Conservation (phyloP, 2,888 invertebrate genomes). For the Bugula neritina region DNA sequence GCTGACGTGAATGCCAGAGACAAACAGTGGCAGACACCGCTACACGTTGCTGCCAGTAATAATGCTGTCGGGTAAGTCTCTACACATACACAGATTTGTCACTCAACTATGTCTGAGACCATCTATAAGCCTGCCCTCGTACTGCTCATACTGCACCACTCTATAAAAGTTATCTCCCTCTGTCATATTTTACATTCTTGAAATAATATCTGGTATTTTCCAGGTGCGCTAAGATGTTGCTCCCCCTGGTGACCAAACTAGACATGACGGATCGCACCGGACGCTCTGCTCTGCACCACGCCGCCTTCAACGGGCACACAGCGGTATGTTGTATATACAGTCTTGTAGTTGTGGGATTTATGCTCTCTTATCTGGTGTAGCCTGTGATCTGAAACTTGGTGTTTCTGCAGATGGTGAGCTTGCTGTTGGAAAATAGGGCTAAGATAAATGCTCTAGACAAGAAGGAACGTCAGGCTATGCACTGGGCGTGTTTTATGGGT, state of each 20-base stretch:
- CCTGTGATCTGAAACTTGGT: no score
- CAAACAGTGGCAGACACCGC: conserved; percentile 63
- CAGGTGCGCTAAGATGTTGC: conserved; percentile 58
- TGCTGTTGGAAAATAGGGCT: conserved; percentile 58
- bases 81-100: no score
- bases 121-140: no score
- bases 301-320: conserved; percentile 61
- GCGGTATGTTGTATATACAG: conserved; percentile 46
- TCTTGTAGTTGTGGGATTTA: no score
- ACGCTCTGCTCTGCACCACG: conserved; percentile 63
- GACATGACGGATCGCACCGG: conserved; percentile 60
- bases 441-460: conserved; percentile 63
- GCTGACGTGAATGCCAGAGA: conserved; percentile 62
- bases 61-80: conserved; percentile 56
- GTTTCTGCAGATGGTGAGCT: conserved; percentile 56
- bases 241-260: conserved; percentile 56
- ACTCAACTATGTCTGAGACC: no score
- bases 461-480: conserved; percentile 61
- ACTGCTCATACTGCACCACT: no score
- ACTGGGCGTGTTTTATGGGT: conserved; percentile 63
- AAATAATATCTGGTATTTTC: no score
- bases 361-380: no score
- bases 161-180: no score
- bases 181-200: no score
- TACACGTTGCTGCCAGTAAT: conserved; percentile 60